Evolutionary conservation across 1,140 invertebrate genomes (phyloP), one percentile per base, ranked within the genome.

Genomic region (Aphidius ervi): DNA sequence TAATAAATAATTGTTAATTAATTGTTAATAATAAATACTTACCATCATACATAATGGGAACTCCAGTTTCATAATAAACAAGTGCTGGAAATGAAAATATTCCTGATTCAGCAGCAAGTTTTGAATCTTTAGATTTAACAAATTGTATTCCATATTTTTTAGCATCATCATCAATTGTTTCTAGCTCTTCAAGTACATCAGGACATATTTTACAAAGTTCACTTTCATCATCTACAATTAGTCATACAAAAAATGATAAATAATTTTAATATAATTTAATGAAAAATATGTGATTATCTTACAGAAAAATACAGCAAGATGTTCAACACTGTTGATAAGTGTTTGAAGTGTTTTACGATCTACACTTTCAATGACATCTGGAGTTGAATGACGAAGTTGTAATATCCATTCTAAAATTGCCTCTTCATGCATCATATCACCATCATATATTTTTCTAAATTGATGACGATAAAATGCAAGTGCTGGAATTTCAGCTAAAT

Each of bases 21-120:
- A 57, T 57, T 57, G 39, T 57, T 47, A 63, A 48, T 58, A 45
- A 48, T 64, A 40, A 37, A 67, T 45, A 68, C 87, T 90, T 86
- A 95, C 93, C 94, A 82, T 94, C 90, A 79, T 93, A 96, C 88
- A 95, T 93, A 71, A 94, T 94, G 62, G 93, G 94, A 65, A 94
- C 90, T 63, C 92, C 91, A 52, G 92, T 94, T 81, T 95, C 93
- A 74, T 94, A 95, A 78, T 94, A 95, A 59, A 95, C 91, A 58
- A 95, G 80, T 55, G 91, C 90, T 59, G 93, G 92, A 70, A 95
- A 93, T 70, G 91, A 91, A 74, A 92, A 93, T 69, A 97, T 92
- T 56, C 93, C 92, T 69, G 95, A 89, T 81, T 94, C 91, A 46
- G 93, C 90, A 5, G 94, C 93, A 50, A 94, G 76, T 76, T 92